Base-by-base conservation (phyloP, 2,888 invertebrate species). In the Caradrina clavipalpis region DNA sequence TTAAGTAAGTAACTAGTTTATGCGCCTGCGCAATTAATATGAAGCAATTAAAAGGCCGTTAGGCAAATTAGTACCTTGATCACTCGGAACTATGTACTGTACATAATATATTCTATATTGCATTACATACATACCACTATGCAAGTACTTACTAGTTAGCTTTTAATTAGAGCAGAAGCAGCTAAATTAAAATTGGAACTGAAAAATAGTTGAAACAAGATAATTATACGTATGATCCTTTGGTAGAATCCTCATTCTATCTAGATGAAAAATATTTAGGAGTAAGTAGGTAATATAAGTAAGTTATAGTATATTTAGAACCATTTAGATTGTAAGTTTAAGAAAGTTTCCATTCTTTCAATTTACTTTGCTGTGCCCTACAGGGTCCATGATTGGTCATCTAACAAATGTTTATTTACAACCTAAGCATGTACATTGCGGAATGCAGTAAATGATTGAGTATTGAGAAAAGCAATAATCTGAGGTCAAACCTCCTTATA, bases 51-150 rank as follows among this genome's bases (percentile, higher is more conserved):
- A 71, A 60, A n/a, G 19, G 59, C 56, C n/a, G 73, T 55, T 73
- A 78, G 66, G 73, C 62, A 82, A 82, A 82, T 81, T 6, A 57
- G 56, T 78, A 57, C 53, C 78, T 82, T 78, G 82, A 70, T 70
- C 62, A 68, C 65, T 64, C 66, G 73, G 70, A 67, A 69, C 59
- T 63, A 56, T 61, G 42, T 65, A 64, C 68, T 67, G 61, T 57
- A 66, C 45, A 60, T 71, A 78, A 50, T 50, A 47, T n/a, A 78
- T 62, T 65, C 55, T 45, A 22, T 64, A 55, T 76, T 80, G 57
- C 76, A 39, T 65, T 26, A 42, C 17, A 49, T 54, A 22, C 65
- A 51, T 80, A 53, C 42, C 11, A 56, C 21, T 22, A 26, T 7
- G 8, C 5, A n/a, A 7, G 50, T 15, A 26, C 8, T 21, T 45